Base-by-base conservation (phyloP, 2,888 invertebrate species). In the Andrena trimmerana region DNA sequence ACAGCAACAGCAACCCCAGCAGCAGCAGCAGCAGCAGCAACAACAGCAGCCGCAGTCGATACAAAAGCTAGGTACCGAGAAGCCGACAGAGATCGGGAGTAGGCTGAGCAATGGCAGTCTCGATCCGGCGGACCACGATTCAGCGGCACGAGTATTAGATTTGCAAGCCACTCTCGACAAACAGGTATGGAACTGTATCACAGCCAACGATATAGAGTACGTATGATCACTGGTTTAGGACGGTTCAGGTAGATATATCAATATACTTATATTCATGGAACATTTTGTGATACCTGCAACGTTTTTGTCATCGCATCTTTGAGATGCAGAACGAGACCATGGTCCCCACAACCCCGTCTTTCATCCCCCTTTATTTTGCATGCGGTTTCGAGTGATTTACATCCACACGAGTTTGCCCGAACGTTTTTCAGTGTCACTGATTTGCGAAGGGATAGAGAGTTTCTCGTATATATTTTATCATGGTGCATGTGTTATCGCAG, bases 151-250 rank as follows among this genome's bases (percentile, higher is more conserved):
- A 95, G 95, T 97, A 92, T 96, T 96, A 93, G 97, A 98, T 94
- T 96, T 98, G 90, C 98, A 98, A 95, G 96, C 96, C 94, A 97
- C 97, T 91, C 95, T 98, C 94, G 97, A 97, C 94, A 98, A 98
- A 94, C 98, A 98, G 97, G 98, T 98, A 94, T 89, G 90, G 81
- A 84, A 84, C 65, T 42, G 66, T 66, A 65, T 48, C 66, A 68
- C 54, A 50, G 62, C 70, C 36, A 76, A 67, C 50, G 59, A 72
- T 42, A 76, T 69, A 54, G 24, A 31, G 74, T 75, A 75, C 62
- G 71, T 77, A 81, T 69, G 63, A 81, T 66, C 36, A 68, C 3
- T 52, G 13, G 59, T 63, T 63, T 66, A 71, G 70, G 50, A 66
- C 13, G n/a, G 33, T 27, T 54, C 78, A 63, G 63, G 31, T 79